Evolutionary conservation across 2,113 vertebrate species (phyloP).

Genomic region (Dipodomys spectabilis): DNA sequence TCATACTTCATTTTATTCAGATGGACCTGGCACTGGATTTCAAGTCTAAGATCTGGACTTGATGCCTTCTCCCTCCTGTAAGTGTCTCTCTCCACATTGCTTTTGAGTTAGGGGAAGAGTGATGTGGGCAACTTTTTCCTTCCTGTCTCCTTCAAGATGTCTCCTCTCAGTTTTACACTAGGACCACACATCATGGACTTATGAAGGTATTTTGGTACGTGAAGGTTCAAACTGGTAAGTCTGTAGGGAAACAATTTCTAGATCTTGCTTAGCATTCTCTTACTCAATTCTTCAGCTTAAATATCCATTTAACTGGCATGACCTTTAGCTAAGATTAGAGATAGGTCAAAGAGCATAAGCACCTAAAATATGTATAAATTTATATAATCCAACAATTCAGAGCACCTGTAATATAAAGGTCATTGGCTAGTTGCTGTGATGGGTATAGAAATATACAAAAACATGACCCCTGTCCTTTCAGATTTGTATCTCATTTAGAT

Average conservation of each 20-base stretch:
- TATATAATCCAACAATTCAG: neutral
- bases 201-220: neutral
- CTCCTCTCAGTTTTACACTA: neutral
- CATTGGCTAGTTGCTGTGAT: neutral
- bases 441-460: neutral
- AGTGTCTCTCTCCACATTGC: neutral
- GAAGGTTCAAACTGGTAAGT: neutral
- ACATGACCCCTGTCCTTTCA: neutral
- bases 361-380: no score
- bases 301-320: neutral
- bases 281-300: neutral
- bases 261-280: neutral
- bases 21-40: neutral
- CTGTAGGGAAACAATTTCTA: neutral
- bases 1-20: neutral
- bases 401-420: neutral
- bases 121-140: neutral
- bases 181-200: neutral
- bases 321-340: neutral
- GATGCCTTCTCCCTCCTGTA: neutral
- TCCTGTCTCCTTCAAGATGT: neutral
- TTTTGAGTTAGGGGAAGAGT: no score
- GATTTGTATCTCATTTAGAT: neutral
- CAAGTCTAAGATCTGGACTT: neutral
- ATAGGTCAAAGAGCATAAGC: no score